Percentiles rank a stretch among this genome's conserved stretches.
Conservation (phyloP, 2,113 vertebrate species). For the Corythornis vintsioides region DNA sequence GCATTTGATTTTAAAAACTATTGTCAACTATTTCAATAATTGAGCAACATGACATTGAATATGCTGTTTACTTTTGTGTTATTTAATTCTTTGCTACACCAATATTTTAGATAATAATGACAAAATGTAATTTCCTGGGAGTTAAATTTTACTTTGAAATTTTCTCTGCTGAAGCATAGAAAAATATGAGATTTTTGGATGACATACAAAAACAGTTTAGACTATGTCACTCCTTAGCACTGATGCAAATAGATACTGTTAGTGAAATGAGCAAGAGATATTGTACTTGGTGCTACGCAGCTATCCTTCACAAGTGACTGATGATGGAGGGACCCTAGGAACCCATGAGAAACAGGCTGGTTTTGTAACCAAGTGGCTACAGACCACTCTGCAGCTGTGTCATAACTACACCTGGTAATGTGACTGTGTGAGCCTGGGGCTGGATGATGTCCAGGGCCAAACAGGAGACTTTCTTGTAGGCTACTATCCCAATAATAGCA, state of each 20-base stretch:
- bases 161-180: not conserved
- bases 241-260: not conserved
- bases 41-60: not conserved
- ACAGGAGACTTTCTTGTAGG: not conserved
- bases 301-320: not conserved
- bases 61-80: not conserved
- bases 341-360: not conserved
- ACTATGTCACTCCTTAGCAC: not conserved
- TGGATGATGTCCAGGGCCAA: not conserved
- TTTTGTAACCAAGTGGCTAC: not conserved
- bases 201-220: not conserved
- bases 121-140: not conserved
- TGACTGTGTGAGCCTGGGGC: accelerated
- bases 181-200: not conserved
- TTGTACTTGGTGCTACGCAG: not conserved
- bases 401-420: not conserved
- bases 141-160: not conserved
- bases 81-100: not conserved
- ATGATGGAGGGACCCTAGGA: accelerated
- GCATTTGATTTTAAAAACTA: not conserved
- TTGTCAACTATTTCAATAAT: not conserved
- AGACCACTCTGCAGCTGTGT: not conserved
- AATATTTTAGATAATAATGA: not conserved
- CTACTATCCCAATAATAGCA: not conserved
- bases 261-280: not conserved